Evolutionary conservation across 2,888 invertebrate genomes (phyloP).

Genomic region (Dolichopus griseipennis): DNA sequence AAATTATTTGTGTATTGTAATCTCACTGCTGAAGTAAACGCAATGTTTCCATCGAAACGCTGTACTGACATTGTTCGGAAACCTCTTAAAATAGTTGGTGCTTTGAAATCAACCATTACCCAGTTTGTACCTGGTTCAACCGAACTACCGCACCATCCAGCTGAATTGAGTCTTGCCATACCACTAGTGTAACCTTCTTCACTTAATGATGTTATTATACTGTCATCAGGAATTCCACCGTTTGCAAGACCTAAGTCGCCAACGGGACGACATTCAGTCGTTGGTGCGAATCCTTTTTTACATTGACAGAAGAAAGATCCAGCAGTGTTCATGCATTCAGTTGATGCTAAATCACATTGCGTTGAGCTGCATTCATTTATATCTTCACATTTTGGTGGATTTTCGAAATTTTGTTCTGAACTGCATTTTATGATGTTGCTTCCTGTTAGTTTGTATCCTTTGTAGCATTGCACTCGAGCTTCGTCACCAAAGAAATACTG

Average conservation of each 20-base stretch:
- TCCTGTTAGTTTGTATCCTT: constrained; percentile 79
- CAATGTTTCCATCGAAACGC: constrained; percentile 70
- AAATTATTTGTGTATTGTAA: constrained; percentile 79
- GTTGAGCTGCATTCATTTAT: constrained; percentile 83
- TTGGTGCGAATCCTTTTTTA: constrained; percentile 70
- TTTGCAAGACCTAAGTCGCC: constrained; percentile 73
- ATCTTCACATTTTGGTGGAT: constrained; percentile 82
- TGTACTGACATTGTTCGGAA: constrained; percentile 85
- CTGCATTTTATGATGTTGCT: constrained; percentile 78
- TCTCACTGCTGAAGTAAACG: constrained; percentile 83
- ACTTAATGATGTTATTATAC: constrained; percentile 73
- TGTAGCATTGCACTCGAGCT: constrained; percentile 82
- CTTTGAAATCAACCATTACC: constrained; percentile 77
- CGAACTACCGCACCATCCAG: constrained; percentile 85
- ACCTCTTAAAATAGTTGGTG: constrained; percentile 79
- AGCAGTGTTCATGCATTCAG: constrained; percentile 80
- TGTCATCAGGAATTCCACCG: constrained; percentile 83
- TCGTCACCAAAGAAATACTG: constrained; percentile 81
- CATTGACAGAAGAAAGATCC: constrained; percentile 88
- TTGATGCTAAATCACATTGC: constrained; percentile 83
- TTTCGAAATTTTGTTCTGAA: constrained; percentile 71
- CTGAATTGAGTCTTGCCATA: constrained; percentile 72
- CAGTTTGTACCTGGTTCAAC: constrained; percentile 81
- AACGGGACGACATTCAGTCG: constrained; percentile 81
- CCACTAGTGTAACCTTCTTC: constrained; percentile 76